phyloP scores from a whole-genome alignment of 1,140 invertebrate genomes.

The Drosophila micromelanica region DNA sequence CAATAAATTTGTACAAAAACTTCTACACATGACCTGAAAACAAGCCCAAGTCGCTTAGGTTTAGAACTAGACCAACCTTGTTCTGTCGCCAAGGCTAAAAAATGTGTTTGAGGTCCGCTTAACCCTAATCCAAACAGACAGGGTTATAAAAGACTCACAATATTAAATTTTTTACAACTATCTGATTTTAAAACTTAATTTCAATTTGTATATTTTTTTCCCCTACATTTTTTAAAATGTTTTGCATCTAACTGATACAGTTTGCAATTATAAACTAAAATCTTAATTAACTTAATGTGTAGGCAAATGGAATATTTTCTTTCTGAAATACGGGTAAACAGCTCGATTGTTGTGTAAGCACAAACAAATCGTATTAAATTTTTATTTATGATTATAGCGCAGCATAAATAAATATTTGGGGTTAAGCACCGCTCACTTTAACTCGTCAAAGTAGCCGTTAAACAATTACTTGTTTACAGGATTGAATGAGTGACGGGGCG shows the following conservation, averaged over 20 bases:
- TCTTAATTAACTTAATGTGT: background rate
- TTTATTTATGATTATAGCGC: slow-evolving; percentile 4
- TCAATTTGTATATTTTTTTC: no score
- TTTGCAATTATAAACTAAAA: background rate
- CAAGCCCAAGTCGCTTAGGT: background rate
- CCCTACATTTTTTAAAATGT: no score
- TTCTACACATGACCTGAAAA: slow-evolving; percentile 1
- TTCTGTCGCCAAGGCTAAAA: slow-evolving; percentile 3
- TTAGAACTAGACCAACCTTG: background rate
- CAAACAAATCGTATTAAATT: slow-evolving; percentile 21
- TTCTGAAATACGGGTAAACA: background rate
- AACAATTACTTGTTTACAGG: slow-evolving; percentile 71
- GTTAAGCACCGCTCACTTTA: slow-evolving; percentile 30
- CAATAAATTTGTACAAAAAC: slow-evolving; percentile 12
- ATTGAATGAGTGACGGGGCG: slow-evolving; percentile 40
- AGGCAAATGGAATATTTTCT: background rate
- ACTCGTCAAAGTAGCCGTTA: slow-evolving; percentile 47
- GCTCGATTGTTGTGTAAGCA: slow-evolving; percentile 1
- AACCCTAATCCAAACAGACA: background rate
- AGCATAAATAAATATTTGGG: background rate
- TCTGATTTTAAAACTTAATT: no score
- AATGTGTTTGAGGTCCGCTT: background rate
- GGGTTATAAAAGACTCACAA: background rate
- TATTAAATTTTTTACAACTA: no score
- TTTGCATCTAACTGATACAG: background rate